Evolutionary conservation across 1,140 invertebrate genomes (phyloP).

Genomic region (Belonocnema kinseyi): DNA sequence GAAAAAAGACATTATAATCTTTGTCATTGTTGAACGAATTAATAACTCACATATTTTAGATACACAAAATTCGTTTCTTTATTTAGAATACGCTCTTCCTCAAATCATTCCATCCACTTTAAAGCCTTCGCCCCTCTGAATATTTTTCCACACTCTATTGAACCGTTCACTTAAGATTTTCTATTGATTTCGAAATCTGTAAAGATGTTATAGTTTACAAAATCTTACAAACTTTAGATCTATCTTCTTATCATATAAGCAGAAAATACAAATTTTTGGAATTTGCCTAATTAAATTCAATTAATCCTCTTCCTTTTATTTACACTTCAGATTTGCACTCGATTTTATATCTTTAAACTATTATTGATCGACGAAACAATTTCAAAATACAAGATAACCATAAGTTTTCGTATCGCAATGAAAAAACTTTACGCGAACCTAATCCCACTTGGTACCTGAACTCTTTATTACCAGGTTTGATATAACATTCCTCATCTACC

Average conservation of each 20-base stretch:
- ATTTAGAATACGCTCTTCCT: too few relatives aligned
- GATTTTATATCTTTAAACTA: neutral
- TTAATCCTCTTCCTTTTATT: too few relatives aligned
- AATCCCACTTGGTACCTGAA: conserved; percentile 24
- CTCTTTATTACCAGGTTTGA: conserved; percentile 16
- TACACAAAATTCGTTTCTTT: too few relatives aligned
- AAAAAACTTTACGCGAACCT: conserved; percentile 10
- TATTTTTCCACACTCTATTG: conserved; percentile 5
- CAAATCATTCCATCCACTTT: conserved; percentile 12
- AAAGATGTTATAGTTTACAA: neutral
- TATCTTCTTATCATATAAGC: too few relatives aligned
- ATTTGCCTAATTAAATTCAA: too few relatives aligned
- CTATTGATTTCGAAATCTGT: conserved; percentile 8
- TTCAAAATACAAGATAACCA: conserved; percentile 12
- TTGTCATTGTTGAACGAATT: neutral
- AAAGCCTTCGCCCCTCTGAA: conserved; percentile 2
- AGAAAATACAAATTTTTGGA: too few relatives aligned
- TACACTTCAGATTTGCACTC: too few relatives aligned
- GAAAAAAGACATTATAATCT: too few relatives aligned
- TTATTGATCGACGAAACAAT: conserved; percentile 3
- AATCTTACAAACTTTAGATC: too few relatives aligned
- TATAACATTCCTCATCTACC: conserved; percentile 7
- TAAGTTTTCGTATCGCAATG: conserved; percentile 21
- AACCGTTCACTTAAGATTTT: neutral
- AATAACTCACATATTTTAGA: too few relatives aligned